Percentiles rank a stretch among this genome's conserved stretches.
These are phyloP conservation scores for Pristionchus fissidentatus DNA, from an alignment of 2,888 invertebrate genomes.

Conservation along the genomic window DNA sequence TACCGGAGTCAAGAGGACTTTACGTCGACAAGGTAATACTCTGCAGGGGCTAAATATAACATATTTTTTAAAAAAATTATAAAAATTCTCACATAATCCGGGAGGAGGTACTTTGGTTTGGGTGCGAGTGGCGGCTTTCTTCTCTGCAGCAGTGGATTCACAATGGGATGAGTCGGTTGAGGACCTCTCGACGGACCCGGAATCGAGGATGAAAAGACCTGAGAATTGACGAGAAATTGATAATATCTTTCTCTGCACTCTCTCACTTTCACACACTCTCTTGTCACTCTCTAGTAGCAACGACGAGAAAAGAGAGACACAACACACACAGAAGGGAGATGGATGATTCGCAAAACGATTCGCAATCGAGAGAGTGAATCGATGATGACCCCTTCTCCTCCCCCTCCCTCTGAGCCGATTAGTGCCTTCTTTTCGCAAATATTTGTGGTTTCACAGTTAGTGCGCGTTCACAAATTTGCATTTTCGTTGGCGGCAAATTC, in stretches of 20 bases:
- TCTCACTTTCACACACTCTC: neutral
- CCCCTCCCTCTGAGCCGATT: constrained; percentile 7
- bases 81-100: constrained; percentile 4
- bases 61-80: neutral
- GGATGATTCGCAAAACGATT: neutral
- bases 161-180: neutral
- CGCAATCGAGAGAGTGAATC: too few relatives aligned
- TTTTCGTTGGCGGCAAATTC: too few relatives aligned
- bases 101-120: constrained; percentile 33
- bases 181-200: neutral
- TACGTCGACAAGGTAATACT: too few relatives aligned
- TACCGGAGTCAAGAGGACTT: too few relatives aligned
- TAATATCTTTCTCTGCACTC: neutral
- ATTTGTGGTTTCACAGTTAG: too few relatives aligned
- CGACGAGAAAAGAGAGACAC: too few relatives aligned
- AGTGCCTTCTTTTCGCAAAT: neutral
- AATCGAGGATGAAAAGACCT: neutral
- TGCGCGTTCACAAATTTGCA: too few relatives aligned
- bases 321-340: too few relatives aligned
- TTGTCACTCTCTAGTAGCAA: too few relatives aligned
- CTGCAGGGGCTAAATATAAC: too few relatives aligned
- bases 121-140: constrained; percentile 34
- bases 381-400: neutral
- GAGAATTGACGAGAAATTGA: neutral
- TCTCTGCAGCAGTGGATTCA: neutral